phyloP scores from a whole-genome alignment of 2,888 invertebrate genomes.

The Theodoxus fluviatilis region DNA sequence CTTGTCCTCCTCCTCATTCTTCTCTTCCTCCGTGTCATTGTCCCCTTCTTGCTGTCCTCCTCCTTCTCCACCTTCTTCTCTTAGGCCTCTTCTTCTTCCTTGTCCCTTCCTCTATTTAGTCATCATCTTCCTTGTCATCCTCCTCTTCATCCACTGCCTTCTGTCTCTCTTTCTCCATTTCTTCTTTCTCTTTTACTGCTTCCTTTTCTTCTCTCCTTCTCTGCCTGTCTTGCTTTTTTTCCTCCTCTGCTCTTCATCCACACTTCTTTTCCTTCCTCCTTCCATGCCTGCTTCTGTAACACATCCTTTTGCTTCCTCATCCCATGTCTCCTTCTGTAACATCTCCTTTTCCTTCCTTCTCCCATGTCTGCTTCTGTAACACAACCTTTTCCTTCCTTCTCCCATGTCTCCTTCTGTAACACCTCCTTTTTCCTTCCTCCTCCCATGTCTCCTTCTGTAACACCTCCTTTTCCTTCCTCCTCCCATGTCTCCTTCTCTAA shows the following conservation, averaged over 20 bases:
- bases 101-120: neutral
- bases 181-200: constrained; percentile 11
- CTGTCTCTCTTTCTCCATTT: neutral
- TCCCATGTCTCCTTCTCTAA: too few species aligned
- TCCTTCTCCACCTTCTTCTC: neutral
- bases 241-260: constrained; percentile 13
- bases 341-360: too few species aligned
- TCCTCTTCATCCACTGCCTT: constrained; percentile 7
- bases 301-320: too few species aligned
- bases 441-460: too few species aligned
- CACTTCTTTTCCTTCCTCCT: neutral
- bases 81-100: neutral
- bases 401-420: too few species aligned
- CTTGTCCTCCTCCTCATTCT: constrained; percentile 6
- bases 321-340: neutral
- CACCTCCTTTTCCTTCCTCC: too few species aligned
- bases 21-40: neutral
- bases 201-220: neutral
- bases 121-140: constrained; percentile 3
- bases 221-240: neutral
- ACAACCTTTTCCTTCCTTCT: too few species aligned
- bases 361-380: too few species aligned
- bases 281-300: neutral
- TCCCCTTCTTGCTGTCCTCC: neutral
- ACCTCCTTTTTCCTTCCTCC: too few species aligned